phyloP scores from a whole-genome alignment of 2,888 invertebrate species.

The Molanna angustata region DNA sequence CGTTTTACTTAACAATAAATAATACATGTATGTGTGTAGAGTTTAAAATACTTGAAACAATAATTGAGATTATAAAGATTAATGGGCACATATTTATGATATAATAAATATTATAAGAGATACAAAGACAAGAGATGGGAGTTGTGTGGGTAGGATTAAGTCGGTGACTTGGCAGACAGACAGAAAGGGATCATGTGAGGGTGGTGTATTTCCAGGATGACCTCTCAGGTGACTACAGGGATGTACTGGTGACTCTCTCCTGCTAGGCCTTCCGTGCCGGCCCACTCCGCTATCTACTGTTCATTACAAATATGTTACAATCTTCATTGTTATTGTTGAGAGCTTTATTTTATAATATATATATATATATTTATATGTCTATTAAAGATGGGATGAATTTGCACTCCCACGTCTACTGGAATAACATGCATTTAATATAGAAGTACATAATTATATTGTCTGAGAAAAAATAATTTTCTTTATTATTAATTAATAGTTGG shows the following conservation, averaged over 20 bases:
- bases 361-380: slow-evolving; percentile 10
- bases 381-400: no score
- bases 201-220: slow-evolving; percentile 61
- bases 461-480: no score
- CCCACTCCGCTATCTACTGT: neutral
- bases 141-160: no score
- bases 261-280: slow-evolving; percentile 9
- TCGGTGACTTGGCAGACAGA: neutral
- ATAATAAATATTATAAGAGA: neutral
- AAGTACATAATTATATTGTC: no score
- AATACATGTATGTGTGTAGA: no score
- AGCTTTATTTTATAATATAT: slow-evolving; percentile 6
- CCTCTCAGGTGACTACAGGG: slow-evolving; percentile 60
- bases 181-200: neutral
- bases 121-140: neutral
- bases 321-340: neutral
- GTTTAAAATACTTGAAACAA: no score
- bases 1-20: no score
- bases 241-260: slow-evolving; percentile 62
- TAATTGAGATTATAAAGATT: no score
- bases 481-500: no score
- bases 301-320: neutral
- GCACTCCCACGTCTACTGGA: no score
- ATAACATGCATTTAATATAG: no score
- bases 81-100: no score